Evolutionary conservation across 2,797 vertebrate species (phyloP), one percentile per base, ranked within the genome.

Genomic region (Epinephelus awoara): DNA sequence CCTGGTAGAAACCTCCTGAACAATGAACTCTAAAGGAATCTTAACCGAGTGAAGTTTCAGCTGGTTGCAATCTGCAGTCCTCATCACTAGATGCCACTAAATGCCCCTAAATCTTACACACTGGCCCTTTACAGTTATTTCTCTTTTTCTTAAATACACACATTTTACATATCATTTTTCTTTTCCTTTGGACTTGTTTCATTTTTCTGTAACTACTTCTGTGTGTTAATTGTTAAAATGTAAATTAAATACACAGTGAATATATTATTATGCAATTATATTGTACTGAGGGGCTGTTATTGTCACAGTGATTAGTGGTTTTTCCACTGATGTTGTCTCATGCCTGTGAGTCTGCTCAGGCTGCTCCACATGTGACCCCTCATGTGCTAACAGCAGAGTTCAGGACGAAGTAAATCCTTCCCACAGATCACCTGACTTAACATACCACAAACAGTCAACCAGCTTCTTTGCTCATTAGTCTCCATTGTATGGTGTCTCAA

Each of bases 331-430:
- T 71, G 83, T 38, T 83, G 82, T 87, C 84, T 91, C 82, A 77
- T 87, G 89, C 62, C 78, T 64, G 69, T 69, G 79, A 89, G 81
- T 50, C 72, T 70, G 75, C 69, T 88, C 65, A 75, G 75, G 63
- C 89, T 77, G 85, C 82, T 67, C 82, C 84, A 57, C 94, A 95
- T 94, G 94, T 95, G 95, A 95, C 87, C 85, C 70, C 94, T 95
- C 95, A 93, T 94, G 94, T 91, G 94, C 90, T 93, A 77, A 82
- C 82, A 84, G 84, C 82, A 47, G 38, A 71, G 85, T 90, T 83
- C 58, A 82, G 82, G 67, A 74, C 70, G 77, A 79, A 88, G 84
- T 79, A 93, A 92, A 90, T 90, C 91, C 91, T 75, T 61, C 82
- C 77, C 78, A 77, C 72, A 70, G 79, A 91, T 85, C 93, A 90